Conservation (phyloP, 1,140 invertebrate species). For the Drosophila littoralis region DNA sequence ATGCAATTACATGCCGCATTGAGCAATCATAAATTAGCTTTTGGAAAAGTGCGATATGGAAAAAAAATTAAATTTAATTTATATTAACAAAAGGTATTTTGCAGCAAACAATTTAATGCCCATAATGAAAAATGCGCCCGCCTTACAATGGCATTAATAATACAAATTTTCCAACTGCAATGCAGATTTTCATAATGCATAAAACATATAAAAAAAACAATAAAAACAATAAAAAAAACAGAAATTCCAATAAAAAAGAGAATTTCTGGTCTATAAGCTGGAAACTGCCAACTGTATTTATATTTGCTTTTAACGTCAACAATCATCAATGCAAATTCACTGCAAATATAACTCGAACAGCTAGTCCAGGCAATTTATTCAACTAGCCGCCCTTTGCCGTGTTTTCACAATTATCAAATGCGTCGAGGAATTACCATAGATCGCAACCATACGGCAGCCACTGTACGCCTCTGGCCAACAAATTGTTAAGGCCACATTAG, state of each 20-base stretch:
- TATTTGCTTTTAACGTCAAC: slow-evolving; percentile 79
- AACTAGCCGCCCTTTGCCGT: slow-evolving; percentile 4
- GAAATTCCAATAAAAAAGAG: slow-evolving; percentile 5
- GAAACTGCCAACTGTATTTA: slow-evolving; percentile 57
- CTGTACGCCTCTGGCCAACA: too few species aligned
- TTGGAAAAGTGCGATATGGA: slow-evolving; percentile 48
- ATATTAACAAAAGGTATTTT: slow-evolving; percentile 72
- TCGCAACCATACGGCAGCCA: too few species aligned
- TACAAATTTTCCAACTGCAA: slow-evolving; percentile 47
- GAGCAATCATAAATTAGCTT: slow-evolving; percentile 81
- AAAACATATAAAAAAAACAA: slow-evolving; percentile 11
- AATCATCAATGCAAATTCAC: slow-evolving; percentile 77
- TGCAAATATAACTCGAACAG: slow-evolving; percentile 53
- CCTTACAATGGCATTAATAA: slow-evolving; percentile 64
- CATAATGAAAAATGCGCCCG: slow-evolving; percentile 60
- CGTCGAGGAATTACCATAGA: too few species aligned
- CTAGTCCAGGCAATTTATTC: slow-evolving; percentile 48
- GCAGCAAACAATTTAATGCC: slow-evolving; percentile 66
- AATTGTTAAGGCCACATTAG: too few species aligned
- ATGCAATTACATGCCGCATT: slow-evolving; percentile 82
- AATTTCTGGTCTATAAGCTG: slow-evolving; percentile 41
- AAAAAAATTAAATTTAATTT: slow-evolving; percentile 53
- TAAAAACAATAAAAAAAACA: slow-evolving; percentile 22
- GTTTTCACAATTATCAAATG: slow-evolving; percentile 47
- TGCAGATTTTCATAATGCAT: slow-evolving; percentile 38